Evolutionary conservation across 2,113 vertebrate genomes (phyloP), one percentile per base, ranked within the genome.

Genomic region (Megaceryle torquata): DNA sequence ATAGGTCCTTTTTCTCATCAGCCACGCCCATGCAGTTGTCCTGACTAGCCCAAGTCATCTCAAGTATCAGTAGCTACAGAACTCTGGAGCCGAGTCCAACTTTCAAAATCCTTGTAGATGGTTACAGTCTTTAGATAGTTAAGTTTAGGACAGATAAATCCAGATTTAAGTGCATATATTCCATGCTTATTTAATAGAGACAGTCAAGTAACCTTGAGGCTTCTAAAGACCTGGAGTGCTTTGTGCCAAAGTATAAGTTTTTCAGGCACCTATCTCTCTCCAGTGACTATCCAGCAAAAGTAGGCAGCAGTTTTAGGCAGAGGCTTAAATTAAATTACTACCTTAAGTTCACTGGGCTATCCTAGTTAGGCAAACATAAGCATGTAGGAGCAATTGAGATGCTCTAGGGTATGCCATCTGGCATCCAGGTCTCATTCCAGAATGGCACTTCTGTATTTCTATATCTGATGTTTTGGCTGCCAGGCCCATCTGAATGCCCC

Each of bases 371-470:
- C 37, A 84, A 33, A 59, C 20, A 63, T 2, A 92, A 51, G 46
- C 64, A 75, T 60, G 44, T 60, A 92, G 56, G 44, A 92, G 43
- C 43, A 70, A 68, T 54, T 83, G 72, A 75, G 72, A 71, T 68
- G 56, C 94, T 86, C 72, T 54, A 86, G 88, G 83, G 72, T 93
- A 88, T 41, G 46, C 86, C 91, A 94, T 93, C 88, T 93, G 91
- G 86, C 76, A 93, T 84, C 46, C 69, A 88, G 56, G 80, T 93
- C 88, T 86, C 53, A 89, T 88, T 95, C 76, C 72, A 91, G 83
- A 86, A 60, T 2, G 17, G 33, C 77, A 82, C 72, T 92, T 95
- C 88, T 76, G 70, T 63, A 96, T 92, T 92, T 91, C 84, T 76
- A 15, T 60, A 39, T 37, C n/a, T 0, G 0, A 15, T 64, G 75